Conservation (phyloP, 2,113 vertebrate genomes). For the Caretta caretta region DNA sequence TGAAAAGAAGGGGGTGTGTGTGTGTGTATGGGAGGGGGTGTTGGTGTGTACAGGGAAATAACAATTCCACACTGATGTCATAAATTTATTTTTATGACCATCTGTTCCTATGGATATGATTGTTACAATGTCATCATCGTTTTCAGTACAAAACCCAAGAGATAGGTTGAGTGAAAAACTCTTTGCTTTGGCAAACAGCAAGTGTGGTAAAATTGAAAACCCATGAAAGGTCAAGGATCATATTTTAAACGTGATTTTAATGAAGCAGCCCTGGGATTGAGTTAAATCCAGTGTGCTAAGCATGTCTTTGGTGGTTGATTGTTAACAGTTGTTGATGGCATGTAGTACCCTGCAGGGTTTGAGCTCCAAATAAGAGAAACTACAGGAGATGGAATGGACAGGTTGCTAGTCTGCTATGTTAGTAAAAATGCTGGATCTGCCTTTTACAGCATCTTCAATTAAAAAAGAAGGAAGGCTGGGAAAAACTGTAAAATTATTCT, state of each 20-base stretch:
- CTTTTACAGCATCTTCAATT: background rate
- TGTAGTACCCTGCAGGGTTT: background rate
- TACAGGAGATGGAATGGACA: background rate
- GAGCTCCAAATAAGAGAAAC: background rate
- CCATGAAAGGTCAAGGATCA: background rate
- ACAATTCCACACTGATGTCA: background rate
- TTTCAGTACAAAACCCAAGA: background rate
- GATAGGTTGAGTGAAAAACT: background rate
- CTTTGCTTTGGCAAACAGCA: background rate
- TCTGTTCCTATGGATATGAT: background rate
- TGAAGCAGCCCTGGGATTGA: background rate
- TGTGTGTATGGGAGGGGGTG: too few relatives aligned
- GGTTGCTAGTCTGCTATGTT: background rate
- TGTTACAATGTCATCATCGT: background rate
- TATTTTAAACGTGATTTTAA: background rate
- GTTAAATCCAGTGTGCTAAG: background rate
- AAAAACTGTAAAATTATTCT: background rate
- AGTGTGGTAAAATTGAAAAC: background rate
- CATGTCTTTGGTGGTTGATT: background rate
- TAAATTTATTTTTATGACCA: background rate
- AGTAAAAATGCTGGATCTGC: background rate
- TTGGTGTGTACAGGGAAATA: background rate
- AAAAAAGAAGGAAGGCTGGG: background rate
- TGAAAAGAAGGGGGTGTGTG: background rate
- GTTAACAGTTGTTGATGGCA: background rate